Evolutionary conservation across 2,797 vertebrate species (phyloP).

Genomic region (Alcedo atthis): DNA sequence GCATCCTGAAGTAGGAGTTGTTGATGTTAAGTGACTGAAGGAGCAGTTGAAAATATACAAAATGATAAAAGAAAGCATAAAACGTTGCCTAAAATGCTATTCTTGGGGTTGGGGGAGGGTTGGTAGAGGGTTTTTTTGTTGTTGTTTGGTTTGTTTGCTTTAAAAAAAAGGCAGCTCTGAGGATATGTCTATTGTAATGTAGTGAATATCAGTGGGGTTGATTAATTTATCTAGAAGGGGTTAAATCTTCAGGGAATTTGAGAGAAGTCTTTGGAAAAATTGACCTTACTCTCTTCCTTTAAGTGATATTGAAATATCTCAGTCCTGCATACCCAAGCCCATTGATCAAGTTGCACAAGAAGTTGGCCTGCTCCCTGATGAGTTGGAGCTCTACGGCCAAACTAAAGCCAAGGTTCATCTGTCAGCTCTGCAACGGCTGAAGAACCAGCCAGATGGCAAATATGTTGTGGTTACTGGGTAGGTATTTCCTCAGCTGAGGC

Average conservation of each 20-base stretch:
- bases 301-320: constrained; percentile 95
- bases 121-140: rapidly evolving
- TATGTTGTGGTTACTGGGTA: constrained; percentile 97
- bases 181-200: not conserved
- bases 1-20: not conserved
- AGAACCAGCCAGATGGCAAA: constrained; percentile 90
- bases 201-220: not conserved
- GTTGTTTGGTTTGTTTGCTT: not conserved
- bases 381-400: constrained; percentile 91
- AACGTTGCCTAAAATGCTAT: not conserved
- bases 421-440: constrained; percentile 85
- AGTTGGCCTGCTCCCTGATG: constrained; percentile 89
- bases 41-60: not conserved
- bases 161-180: not conserved
- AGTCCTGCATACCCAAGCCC: constrained; percentile 87
- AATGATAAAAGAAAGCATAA: not conserved
- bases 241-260: not conserved
- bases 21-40: not conserved
- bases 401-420: constrained; percentile 95
- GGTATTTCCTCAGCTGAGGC: not conserved
- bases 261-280: not conserved
- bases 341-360: constrained; percentile 86
- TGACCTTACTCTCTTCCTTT: constrained; percentile 9
- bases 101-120: not conserved
- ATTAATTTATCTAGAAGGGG: not conserved